Conservation (phyloP, 2,797 vertebrate species). For the Myotis findleyi region DNA sequence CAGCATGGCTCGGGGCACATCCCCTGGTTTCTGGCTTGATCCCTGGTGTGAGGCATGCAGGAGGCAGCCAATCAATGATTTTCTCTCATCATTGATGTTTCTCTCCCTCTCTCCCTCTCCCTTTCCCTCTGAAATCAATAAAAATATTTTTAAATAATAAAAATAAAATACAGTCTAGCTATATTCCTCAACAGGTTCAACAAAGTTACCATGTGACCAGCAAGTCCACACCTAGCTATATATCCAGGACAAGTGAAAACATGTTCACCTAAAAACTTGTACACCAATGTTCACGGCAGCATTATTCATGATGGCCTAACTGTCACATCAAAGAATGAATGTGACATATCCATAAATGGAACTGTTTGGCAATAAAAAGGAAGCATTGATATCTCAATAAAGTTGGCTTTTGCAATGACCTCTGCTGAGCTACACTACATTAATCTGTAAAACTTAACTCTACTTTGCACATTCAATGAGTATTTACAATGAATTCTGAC, state of each 20-base stretch:
- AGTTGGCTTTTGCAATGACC: not conserved
- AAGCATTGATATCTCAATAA: not conserved
- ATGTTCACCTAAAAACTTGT: not conserved
- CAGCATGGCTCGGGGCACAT: no score
- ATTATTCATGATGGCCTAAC: not conserved
- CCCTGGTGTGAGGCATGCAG: no score
- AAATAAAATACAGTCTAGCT: not conserved
- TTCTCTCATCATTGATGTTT: no score
- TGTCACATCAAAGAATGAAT: not conserved
- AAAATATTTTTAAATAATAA: no score
- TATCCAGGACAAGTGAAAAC: not conserved
- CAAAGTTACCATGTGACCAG: not conserved
- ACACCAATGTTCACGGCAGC: not conserved
- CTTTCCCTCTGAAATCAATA: no score
- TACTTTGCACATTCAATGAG: not conserved
- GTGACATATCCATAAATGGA: not conserved
- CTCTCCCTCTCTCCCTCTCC: no score
- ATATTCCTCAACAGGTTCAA: not conserved
- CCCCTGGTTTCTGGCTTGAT: no score
- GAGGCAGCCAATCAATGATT: no score
- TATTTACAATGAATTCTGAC: conserved; percentile 71
- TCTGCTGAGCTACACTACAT: not conserved
- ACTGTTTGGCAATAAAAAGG: not conserved
- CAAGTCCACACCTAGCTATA: not conserved
- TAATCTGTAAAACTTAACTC: not conserved